These are phyloP conservation scores for Caerostris extrusa DNA, from an alignment of 1,140 invertebrate genomes.

Conservation along the genomic window DNA sequence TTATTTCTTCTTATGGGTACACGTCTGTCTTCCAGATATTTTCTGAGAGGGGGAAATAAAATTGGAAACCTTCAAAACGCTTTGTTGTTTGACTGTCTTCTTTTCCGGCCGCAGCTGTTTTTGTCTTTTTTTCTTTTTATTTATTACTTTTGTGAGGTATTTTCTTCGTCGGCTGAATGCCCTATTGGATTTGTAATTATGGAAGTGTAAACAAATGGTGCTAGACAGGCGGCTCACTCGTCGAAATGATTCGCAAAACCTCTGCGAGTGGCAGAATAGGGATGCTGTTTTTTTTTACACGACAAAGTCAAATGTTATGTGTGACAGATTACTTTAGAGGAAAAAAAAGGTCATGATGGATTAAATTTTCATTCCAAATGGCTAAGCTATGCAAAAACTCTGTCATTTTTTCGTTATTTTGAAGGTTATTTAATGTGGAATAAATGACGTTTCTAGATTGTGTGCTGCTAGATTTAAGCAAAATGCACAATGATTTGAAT, in stretches of 20 bases:
- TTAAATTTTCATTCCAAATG: neutral
- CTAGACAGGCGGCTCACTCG: neutral
- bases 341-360: neutral
- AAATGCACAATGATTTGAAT: no score
- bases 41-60: constrained; percentile 59
- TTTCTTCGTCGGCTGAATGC: neutral
- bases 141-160: constrained; percentile 33
- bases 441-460: no score
- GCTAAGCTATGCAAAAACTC: no score
- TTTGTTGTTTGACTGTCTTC: constrained; percentile 40
- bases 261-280: neutral
- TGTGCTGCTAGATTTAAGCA: no score
- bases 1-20: no score
- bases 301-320: neutral
- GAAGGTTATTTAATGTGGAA: no score
- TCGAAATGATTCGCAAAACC: neutral
- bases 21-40: constrained; percentile 53
- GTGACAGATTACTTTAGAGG: neutral
- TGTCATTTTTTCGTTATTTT: no score
- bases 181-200: constrained; percentile 57
- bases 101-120: constrained; percentile 7
- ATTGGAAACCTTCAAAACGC: constrained; percentile 50
- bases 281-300: neutral
- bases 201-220: constrained; percentile 39
- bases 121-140: neutral